These are phyloP conservation scores for Tinea semifulvella DNA, from an alignment of 2,888 invertebrate genomes.

Conservation along the genomic window DNA sequence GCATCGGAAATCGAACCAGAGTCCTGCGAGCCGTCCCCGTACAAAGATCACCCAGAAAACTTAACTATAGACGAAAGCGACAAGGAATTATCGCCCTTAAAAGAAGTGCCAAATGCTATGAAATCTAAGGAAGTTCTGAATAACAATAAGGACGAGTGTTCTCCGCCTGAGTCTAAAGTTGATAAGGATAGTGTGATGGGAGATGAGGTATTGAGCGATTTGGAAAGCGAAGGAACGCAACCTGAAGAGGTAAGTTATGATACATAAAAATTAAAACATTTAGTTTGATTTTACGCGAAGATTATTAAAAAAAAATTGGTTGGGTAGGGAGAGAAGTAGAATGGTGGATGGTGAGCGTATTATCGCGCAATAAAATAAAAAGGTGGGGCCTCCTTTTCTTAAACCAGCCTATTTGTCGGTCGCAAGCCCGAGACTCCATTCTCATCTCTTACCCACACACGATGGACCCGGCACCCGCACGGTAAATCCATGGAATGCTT, in stretches of 20 bases:
- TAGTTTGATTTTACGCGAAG: no score
- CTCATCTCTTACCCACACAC: no score
- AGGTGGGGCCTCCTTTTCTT: no score
- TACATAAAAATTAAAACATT: no score
- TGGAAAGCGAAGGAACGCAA: slow-evolving; percentile 88
- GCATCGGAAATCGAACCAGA: slow-evolving; percentile 18
- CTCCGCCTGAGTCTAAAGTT: slow-evolving; percentile 46
- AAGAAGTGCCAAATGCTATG: slow-evolving; percentile 41
- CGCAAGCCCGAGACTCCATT: no score
- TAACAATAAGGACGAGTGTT: slow-evolving; percentile 57
- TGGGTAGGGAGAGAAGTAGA: no score
- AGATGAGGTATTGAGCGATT: slow-evolving; percentile 75
- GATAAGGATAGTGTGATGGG: slow-evolving; percentile 73
- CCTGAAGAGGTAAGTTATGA: slow-evolving; percentile 81
- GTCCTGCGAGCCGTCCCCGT: slow-evolving; percentile 28
- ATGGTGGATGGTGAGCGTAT: no score
- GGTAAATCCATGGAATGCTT: no score
- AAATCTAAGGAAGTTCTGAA: slow-evolving; percentile 45
- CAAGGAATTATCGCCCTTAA: slow-evolving; percentile 40
- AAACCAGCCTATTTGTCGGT: no score
- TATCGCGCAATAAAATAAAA: no score
- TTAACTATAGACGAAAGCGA: slow-evolving; percentile 28
- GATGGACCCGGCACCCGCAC: no score
- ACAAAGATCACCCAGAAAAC: slow-evolving; percentile 12
- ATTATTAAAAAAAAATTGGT: no score